These are phyloP conservation scores for Butorides virescens DNA, from an alignment of 2,113 vertebrate species.

Conservation along the genomic window DNA sequence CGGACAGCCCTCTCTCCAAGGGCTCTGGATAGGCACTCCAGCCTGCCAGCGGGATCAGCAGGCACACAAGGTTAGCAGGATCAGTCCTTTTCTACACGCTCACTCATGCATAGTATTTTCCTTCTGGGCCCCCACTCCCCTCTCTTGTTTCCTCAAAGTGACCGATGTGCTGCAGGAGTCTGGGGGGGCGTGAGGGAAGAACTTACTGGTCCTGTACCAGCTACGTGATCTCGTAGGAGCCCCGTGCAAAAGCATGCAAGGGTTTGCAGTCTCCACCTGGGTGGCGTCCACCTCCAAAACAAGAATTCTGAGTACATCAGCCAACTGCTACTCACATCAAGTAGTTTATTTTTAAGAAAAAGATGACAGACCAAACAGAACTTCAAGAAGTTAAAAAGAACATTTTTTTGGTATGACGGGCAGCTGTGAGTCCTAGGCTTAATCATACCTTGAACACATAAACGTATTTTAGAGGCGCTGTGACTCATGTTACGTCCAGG, in stretches of 20 bases:
- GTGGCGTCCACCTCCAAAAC: neutral
- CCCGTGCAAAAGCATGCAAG: neutral
- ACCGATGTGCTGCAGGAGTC: neutral
- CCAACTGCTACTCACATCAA: neutral
- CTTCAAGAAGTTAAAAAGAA: neutral
- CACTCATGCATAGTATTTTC: neutral
- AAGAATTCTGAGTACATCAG: neutral
- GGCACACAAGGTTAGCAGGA: neutral
- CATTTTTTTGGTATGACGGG: neutral
- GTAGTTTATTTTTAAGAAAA: neutral
- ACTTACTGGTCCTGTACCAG: neutral
- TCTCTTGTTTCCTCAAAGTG: neutral
- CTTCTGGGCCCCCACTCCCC: neutral
- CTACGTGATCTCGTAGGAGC: neutral
- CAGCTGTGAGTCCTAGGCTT: neutral
- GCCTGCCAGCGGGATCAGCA: neutral
- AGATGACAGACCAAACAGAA: neutral
- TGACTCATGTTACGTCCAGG: neutral
- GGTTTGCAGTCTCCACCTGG: rapidly evolving
- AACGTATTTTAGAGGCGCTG: neutral
- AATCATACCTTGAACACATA: neutral
- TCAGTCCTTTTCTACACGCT: neutral
- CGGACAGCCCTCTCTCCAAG: neutral
- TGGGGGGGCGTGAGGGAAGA: neutral
- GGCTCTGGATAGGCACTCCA: neutral